A percentile compares a stretch with the other conserved stretches of the same genome.
phyloP scores from a whole-genome alignment of 2,113 vertebrate genomes.

The Carassius auratus region DNA sequence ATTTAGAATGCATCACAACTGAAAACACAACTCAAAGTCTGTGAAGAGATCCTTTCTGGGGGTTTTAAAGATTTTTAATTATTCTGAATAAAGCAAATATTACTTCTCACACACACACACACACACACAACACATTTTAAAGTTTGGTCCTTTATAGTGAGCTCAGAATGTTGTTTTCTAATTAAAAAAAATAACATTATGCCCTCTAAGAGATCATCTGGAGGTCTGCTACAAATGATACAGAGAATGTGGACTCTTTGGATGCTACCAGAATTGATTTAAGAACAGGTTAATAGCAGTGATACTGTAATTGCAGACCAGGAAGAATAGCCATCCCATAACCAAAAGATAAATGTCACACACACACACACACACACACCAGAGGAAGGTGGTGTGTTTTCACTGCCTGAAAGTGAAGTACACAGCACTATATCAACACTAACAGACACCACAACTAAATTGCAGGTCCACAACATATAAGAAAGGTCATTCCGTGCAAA shows the following conservation, averaged over 20 bases:
- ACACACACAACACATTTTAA: neutral
- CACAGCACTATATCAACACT: neutral
- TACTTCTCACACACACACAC: neutral
- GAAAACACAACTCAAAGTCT: neutral
- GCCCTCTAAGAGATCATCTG: neutral
- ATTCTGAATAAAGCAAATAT: neutral
- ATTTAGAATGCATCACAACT: neutral
- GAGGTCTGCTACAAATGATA: neutral
- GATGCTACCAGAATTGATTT: neutral
- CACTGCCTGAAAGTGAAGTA: slow-evolving; percentile 6
- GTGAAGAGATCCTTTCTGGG: neutral
- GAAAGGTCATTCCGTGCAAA: slow-evolving; percentile 38
- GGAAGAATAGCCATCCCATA: neutral
- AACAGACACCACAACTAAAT: slow-evolving; percentile 5
- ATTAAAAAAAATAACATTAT: neutral
- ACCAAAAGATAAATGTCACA: slow-evolving; percentile 13
- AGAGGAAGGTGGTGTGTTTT: neutral
- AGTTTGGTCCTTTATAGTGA: neutral
- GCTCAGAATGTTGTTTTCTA: neutral
- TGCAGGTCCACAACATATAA: slow-evolving; percentile 23
- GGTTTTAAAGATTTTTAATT: neutral
- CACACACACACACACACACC: neutral
- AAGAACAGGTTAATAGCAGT: neutral
- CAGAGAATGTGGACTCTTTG: neutral
- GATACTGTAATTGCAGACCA: neutral